Base-by-base conservation (phyloP, 1,140 invertebrate genomes). In the Thaumetopoea pityocampa region DNA sequence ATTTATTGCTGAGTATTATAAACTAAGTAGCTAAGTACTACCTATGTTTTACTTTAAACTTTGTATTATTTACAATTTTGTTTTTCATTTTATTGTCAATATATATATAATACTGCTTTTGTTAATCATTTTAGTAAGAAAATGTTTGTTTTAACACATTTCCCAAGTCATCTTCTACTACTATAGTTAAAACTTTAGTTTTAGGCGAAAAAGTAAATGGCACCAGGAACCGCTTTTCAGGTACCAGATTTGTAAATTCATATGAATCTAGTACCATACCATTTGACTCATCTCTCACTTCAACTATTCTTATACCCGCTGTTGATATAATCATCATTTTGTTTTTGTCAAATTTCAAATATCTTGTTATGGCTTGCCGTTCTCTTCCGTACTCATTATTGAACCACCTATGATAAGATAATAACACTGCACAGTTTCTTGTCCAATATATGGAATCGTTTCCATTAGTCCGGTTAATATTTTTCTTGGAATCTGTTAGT, bases 271-370 rank as follows among this genome's bases (percentile, higher is more conserved):
- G 73, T 14, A 92, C 89, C 71, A 87, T 78, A 23, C 88, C 87
- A 43, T 88, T 88, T 15, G 87, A 83, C 22, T 88, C 86, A 45
- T 88, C 87, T 50, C 92, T 80, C 22, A 93, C 83, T 85, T 93
- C 91, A 17, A 93, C 86, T 20, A 93, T 87, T 50, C 89, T 81
- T 27, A 93, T 84, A n/a, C 91, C 91, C 53, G 78, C 81, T 12
- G 86, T 86, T 3, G 90, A 90, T 52, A 86, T 88, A 12, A 92
- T 85, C 70, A 88, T 77, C 78, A 87, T 86, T 67, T 89, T 85
- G 51, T 86, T 74, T 63, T 79, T 71, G 48, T 88, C 86, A 59
- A 85, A 87, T 67, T 85, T 86, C 24, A 86, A 55, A 46, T 85
- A 86, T 68, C 83, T 76, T 19, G 85, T 86, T 22, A 88, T 84